phyloP scores from a whole-genome alignment of 2,888 invertebrate species.

The Agonum fuliginosum region DNA sequence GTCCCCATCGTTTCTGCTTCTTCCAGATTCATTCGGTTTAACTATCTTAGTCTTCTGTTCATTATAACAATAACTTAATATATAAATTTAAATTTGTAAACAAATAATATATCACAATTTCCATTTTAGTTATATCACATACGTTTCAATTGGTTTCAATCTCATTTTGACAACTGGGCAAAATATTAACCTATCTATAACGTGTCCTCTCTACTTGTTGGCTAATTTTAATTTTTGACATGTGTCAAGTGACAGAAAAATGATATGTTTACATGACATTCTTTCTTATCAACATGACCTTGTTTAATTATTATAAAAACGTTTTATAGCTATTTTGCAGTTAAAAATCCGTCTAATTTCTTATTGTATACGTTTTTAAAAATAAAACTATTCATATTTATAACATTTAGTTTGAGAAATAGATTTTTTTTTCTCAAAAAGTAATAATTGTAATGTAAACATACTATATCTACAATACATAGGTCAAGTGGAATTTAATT shows the following conservation, averaged over 20 bases:
- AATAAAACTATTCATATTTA: too few species aligned
- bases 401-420: background rate
- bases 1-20: slow-evolving; percentile 69
- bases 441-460: slow-evolving; percentile 2
- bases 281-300: background rate
- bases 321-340: too few species aligned
- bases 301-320: background rate
- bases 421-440: background rate
- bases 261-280: slow-evolving; percentile 37
- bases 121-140: slow-evolving; percentile 48
- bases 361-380: too few species aligned
- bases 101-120: slow-evolving; percentile 47
- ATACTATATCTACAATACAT: background rate
- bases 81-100: slow-evolving; percentile 16
- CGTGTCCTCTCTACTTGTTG: slow-evolving; percentile 44
- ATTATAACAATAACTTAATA: slow-evolving; percentile 52
- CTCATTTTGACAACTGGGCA: slow-evolving; percentile 39
- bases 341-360: too few species aligned
- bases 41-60: slow-evolving; percentile 39
- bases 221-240: slow-evolving; percentile 54
- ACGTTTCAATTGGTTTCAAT: slow-evolving; percentile 28
- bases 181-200: slow-evolving; percentile 37
- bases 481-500: background rate
- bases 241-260: slow-evolving; percentile 25
- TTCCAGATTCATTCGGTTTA: slow-evolving; percentile 63